Base-by-base conservation (phyloP, 2,888 invertebrate species). In the Podotricha telesiphe region DNA sequence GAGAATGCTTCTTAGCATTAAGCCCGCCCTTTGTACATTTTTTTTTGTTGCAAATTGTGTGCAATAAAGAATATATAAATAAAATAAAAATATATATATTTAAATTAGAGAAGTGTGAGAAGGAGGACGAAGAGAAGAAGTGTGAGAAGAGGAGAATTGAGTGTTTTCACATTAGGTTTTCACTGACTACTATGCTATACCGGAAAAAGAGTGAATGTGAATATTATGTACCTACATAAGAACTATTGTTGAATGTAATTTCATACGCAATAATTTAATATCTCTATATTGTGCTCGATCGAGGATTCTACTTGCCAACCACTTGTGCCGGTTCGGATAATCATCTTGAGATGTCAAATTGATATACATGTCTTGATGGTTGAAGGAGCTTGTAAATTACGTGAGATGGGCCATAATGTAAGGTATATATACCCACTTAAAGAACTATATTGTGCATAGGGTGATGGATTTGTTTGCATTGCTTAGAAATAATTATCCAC, bases 291-390 rank as follows among this genome's bases (percentile, higher is more conserved):
- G 47, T 62, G 34, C 37, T 28, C 34, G 61, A 47, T 47, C n/a
- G 34, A 48, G 62, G 19, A 42, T 22, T 59, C n/a, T 22, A 59
- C 59, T 62, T 37, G 13, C 62, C 62, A 62, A 48, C 62, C 37
- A 62, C 62, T 62, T 20, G 62, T 62, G 19, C 34, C 48, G 34
- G 34, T 48, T 28, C 28, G 47, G 47, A 62, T 47, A 37, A 62
- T 62, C 62, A 34, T 47, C 48, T 62, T 62, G 62, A 62, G 47
- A 62, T 47, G 48, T 47, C 47, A 48, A 62, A 47, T 48, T 62
- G 62, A 48, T 62, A 62, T 47, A 62, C 34, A 55, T 55, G 34
- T 62, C 47, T 48, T 48, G 59, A 37, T 62, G 62, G n/a, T 47
- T 62, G 48, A 48, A 48, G 48, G 62, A 48, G 19, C 48, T 48